Evolutionary conservation across 2,113 vertebrate genomes (phyloP), one percentile per base, ranked within the genome.

Genomic region (Saccopteryx bilineata): DNA sequence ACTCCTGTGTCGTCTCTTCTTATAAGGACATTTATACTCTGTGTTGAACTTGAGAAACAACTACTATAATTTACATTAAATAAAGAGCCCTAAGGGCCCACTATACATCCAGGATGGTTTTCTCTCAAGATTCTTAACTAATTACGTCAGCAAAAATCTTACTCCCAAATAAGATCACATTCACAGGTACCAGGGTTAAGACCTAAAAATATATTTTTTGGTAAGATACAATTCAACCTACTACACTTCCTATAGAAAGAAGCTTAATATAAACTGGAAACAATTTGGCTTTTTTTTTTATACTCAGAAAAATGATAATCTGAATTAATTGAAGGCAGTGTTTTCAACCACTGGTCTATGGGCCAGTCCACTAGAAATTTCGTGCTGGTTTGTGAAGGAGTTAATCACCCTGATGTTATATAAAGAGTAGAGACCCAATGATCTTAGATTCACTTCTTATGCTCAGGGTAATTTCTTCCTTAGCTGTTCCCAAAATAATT

Each of bases 241-340:
- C 31, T 63, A 8, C 2, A 56, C 9, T 83, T 24, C n/a, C 21
- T 56, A 8, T 5, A 83, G 89, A 79, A 76, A 26, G 66, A 79
- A 86, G 31, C 65, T 80, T 60, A 52, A 80, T 65, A 90, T 86
- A 94, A 65, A 76, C 69, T 84, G 76, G 50, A 65, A 96, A 76
- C 9, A 74, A 7, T 71, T 95, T 90, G 31, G 15, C 9, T 2
- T 58, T 11, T 66, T 39, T 60, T 71, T 56, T 86, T 76, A 52
- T 79, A 82, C 9, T 83, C 84, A 10, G 28, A 46, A 92, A 90
- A 95, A 33, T 63, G n/a, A 17, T 52, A 9, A 48, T 81, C 19
- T 60, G 69, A 95, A 56, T 61, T 90, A 54, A 76, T 39, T 39
- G 39, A 39, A 39, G 39, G 39, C 39, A 39, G 39, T 39, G 39